These are phyloP conservation scores for Crocuta crocuta DNA, from an alignment of 2,113 vertebrate species.

Conservation along the genomic window DNA sequence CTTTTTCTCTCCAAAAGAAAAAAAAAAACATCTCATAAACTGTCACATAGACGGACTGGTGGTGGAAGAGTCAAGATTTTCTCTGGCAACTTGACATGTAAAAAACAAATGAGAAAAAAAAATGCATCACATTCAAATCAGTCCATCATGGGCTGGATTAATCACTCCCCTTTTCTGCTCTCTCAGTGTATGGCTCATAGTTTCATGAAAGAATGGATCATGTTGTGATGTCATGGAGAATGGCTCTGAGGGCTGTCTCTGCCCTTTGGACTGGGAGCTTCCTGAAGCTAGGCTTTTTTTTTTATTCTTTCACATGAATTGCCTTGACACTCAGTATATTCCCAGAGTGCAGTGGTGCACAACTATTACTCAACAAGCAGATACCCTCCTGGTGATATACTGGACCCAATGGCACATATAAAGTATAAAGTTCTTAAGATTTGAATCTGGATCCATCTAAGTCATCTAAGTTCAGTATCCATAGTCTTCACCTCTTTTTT, in stretches of 20 bases:
- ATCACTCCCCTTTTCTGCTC: background rate
- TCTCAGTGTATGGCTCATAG: background rate
- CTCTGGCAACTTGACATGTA: background rate
- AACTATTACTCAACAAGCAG: background rate
- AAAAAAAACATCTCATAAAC: background rate
- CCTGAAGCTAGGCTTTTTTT: background rate
- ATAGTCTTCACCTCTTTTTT: background rate
- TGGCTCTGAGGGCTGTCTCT: background rate
- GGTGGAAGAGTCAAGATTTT: background rate
- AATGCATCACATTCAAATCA: background rate
- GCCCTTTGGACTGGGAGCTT: background rate
- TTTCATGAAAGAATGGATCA: background rate
- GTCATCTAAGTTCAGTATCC: background rate
- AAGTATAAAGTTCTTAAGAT: background rate
- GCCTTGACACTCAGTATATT: background rate
- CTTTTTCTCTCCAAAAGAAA: slow-evolving; percentile 30
- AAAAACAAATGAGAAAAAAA: background rate
- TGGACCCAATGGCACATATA: background rate
- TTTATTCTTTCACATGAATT: background rate
- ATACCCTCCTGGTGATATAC: background rate
- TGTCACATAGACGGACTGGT: background rate
- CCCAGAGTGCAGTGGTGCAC: background rate
- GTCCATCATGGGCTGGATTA: background rate
- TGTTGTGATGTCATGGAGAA: background rate
- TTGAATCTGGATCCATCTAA: background rate